Evolutionary conservation across 2,113 vertebrate species (phyloP).

Genomic region (Ahaetulla prasina): DNA sequence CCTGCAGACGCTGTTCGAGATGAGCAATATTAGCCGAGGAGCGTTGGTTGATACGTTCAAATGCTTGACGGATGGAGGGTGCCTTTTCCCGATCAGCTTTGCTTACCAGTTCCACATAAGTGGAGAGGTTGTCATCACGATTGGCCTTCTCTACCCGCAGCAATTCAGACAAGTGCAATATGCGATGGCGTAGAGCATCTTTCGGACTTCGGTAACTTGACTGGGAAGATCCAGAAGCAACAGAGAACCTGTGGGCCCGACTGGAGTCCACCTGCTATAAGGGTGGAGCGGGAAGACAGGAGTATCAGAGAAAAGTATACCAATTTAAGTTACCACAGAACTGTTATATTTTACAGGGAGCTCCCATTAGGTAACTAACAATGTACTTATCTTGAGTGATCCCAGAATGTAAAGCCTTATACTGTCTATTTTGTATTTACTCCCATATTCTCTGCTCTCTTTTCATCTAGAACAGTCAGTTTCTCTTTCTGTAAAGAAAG

Average conservation of each 20-base stretch:
- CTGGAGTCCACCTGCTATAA: neutral
- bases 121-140: conserved; percentile 10
- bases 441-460: neutral
- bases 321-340: neutral
- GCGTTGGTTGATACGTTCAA: conserved; percentile 30
- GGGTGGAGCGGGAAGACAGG: neutral
- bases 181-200: conserved; percentile 11
- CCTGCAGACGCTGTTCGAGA: conserved; percentile 15
- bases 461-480: neutral
- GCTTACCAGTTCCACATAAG: conserved; percentile 21
- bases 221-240: neutral
- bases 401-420: neutral
- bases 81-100: conserved; percentile 26
- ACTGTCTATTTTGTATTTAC: neutral
- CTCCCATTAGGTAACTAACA: neutral
- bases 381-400: neutral
- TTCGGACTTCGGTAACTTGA: neutral
- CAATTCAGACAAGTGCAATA: conserved; percentile 17
- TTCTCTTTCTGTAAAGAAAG: neutral
- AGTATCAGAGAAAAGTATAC: neutral
- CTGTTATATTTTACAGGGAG: neutral
- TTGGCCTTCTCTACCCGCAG: conserved; percentile 16
- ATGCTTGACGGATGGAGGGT: conserved; percentile 15
- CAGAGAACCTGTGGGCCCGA: neutral
- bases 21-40: conserved; percentile 24